Evolutionary conservation across 2,888 invertebrate genomes (phyloP), one percentile per base, ranked within the genome.

Genomic region (Azorinus chamasolen): DNA sequence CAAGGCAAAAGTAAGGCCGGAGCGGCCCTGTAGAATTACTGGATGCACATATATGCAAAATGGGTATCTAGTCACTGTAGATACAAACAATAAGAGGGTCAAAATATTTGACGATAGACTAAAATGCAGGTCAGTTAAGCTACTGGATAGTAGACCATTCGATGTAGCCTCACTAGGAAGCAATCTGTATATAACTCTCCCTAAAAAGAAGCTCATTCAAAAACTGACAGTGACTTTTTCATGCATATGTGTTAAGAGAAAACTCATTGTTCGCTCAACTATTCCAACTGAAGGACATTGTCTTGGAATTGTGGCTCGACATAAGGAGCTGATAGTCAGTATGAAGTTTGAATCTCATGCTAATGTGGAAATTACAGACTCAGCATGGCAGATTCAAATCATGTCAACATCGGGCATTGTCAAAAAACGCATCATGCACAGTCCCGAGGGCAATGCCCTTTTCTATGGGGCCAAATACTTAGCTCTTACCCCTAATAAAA

Each of bases 271-370:
- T n/a, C 45, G 70, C n/a, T 51, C 57, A 32, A 54, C 25, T 10
- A 57, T 80, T 58, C 69, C 51, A 46, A 80, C 80, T 2, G 80
- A 80, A 59, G 80, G 76, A 2, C 70, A 76, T 25, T 76, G 80
- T 37, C 48, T 68, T 2, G 80, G 70, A 16, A 76, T 80, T 46
- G 68, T 64, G 2, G 46, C 25, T 2, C 66, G 66, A 41, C 22
- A 58, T 0, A 58, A 65, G n/a, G 80, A 80, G 63, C 80, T 80
- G 59, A 80, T 80, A 18, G 61, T 76, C 14, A 76, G 80, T 62
- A 39, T 76, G 41, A 73, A 73, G 37, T 76, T 66, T 45, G 22
- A 18, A 4, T 66, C 65, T 25, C 64, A 68, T 45, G 58, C 70
- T 10, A 48, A 51, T 24, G 55, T 57, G 6, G 69, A 72, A 46